Percentiles rank a stretch among this genome's conserved stretches.
These are phyloP conservation scores for Galerucella nymphaeae DNA, from an alignment of 2,888 invertebrate species.

Conservation along the genomic window DNA sequence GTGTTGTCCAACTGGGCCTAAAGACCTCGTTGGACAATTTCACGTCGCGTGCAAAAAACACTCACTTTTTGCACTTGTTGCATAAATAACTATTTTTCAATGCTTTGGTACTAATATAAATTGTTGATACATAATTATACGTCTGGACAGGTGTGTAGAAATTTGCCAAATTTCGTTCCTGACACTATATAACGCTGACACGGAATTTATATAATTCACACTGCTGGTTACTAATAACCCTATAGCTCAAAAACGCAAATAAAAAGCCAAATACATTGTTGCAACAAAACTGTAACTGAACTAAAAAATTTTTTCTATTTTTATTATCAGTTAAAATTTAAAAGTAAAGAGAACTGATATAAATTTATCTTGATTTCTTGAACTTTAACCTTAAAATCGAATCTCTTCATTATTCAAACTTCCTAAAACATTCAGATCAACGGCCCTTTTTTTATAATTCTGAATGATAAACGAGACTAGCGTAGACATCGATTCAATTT, in stretches of 20 bases:
- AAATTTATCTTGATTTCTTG: not conserved
- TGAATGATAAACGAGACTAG: not conserved
- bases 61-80: no score
- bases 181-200: not conserved
- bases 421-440: not conserved
- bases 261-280: not conserved
- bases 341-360: no score
- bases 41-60: no score
- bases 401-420: not conserved
- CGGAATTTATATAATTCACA: not conserved
- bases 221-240: not conserved
- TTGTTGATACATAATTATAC: not conserved
- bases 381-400: not conserved
- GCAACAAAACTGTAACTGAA: no score
- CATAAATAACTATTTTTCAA: no score
- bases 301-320: no score
- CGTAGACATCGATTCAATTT: not conserved
- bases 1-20: no score
- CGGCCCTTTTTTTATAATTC: not conserved
- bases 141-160: not conserved
- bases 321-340: no score
- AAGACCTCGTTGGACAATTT: no score
- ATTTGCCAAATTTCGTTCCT: slow-evolving; percentile 5
- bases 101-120: slow-evolving; percentile 8
- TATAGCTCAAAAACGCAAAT: not conserved